phyloP scores from a whole-genome alignment of 1,140 invertebrate species.

The Monochamus saltuarius region DNA sequence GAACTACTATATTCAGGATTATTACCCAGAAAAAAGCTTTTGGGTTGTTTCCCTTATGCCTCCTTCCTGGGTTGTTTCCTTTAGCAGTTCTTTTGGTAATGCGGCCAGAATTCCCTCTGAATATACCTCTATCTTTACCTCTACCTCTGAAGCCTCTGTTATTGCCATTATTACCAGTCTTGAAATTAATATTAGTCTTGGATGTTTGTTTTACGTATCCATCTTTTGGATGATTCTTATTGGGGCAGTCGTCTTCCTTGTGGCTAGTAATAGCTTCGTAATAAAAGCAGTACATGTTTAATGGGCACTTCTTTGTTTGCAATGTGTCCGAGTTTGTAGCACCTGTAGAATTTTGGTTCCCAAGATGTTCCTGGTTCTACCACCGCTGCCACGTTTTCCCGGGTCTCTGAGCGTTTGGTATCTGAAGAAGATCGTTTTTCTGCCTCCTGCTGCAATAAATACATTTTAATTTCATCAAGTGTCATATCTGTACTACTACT shows the following conservation, averaged over 20 bases:
- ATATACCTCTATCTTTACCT: background rate
- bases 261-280: background rate
- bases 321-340: background rate
- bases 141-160: background rate
- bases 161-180: background rate
- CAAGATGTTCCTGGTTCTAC: background rate
- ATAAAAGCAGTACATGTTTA: background rate
- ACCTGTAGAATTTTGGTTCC: background rate
- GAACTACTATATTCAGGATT: background rate
- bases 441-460: background rate
- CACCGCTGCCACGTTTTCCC: background rate
- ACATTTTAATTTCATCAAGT: too few relatives aligned
- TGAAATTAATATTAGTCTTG: too few relatives aligned
- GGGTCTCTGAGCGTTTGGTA: background rate
- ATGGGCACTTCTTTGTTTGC: background rate
- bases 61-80: background rate
- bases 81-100: too few relatives aligned
- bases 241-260: background rate
- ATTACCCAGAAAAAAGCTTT: background rate
- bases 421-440: background rate
- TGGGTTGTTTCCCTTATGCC: background rate
- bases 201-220: background rate
- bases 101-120: background rate
- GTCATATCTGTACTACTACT: too few relatives aligned
- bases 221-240: background rate